These are phyloP conservation scores for Melanargia galathea DNA, from an alignment of 2,888 invertebrate genomes.

Conservation along the genomic window DNA sequence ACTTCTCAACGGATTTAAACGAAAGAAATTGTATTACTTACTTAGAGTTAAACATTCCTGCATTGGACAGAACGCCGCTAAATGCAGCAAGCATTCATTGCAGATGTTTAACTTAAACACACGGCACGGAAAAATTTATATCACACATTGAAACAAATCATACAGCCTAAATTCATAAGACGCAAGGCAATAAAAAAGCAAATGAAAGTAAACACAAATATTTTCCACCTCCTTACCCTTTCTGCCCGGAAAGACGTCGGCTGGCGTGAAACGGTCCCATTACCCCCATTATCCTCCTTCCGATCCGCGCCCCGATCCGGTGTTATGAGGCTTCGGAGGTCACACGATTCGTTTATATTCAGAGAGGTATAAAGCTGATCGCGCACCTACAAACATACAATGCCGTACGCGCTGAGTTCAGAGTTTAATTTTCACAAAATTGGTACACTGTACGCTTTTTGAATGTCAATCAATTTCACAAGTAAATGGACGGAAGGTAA, in stretches of 20 bases:
- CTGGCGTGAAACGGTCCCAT: constrained; percentile 33
- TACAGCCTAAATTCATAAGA: not conserved
- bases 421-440: no score
- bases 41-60: no score
- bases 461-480: no score
- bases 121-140: no score
- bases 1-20: no score
- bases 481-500: no score
- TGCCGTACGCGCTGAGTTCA: no score
- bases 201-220: constrained; percentile 18
- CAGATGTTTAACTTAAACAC: no score
- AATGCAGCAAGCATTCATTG: no score
- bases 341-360: constrained; percentile 31
- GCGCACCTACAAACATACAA: not conserved
- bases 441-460: no score
- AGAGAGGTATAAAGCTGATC: constrained; percentile 1
- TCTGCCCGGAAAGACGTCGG: constrained; percentile 32
- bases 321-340: constrained; percentile 41
- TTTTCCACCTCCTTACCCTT: constrained; percentile 30
- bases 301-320: constrained; percentile 39
- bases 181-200: not conserved
- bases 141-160: not conserved
- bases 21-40: no score
- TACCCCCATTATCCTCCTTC: constrained; percentile 36
- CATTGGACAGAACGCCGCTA: no score